Percentiles rank a stretch among this genome's conserved stretches.
Conservation (phyloP, 2,797 vertebrate genomes). For the Zalophus californianus region DNA sequence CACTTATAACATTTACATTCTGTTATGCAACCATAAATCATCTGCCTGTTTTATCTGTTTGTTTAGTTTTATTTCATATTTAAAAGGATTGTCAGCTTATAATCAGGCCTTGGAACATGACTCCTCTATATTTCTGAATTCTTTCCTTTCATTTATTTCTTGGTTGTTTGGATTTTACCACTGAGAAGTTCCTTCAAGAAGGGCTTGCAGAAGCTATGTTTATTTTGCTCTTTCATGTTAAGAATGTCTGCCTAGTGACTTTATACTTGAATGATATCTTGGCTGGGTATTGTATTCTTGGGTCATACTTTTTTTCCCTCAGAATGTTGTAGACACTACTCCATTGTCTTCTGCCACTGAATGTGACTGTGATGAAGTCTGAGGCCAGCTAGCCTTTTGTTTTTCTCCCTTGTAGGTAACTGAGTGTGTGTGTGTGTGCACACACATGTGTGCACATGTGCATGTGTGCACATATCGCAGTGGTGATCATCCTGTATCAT, state of each 20-base stretch:
- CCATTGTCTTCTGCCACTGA: slow-evolving; percentile 28
- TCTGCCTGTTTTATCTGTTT: slow-evolving; percentile 13
- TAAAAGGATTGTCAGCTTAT: background rate
- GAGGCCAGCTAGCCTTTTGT: background rate
- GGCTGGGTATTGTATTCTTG: background rate
- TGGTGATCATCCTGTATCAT: background rate
- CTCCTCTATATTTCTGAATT: slow-evolving; percentile 43
- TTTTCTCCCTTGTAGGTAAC: slow-evolving; percentile 31
- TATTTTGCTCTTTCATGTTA: slow-evolving; percentile 35
- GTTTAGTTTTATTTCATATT: slow-evolving; percentile 45
- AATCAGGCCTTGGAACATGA: background rate
- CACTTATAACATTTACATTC: slow-evolving; percentile 29
- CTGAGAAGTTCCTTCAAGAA: slow-evolving; percentile 41
- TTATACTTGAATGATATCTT: slow-evolving; percentile 12
- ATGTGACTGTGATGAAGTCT: slow-evolving; percentile 46
- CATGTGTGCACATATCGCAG: background rate
- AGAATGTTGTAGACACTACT: slow-evolving; percentile 20
- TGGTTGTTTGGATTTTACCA: slow-evolving; percentile 28
- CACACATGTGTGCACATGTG: background rate
- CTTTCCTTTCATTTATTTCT: slow-evolving; percentile 53
- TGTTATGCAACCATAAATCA: slow-evolving; percentile 15
- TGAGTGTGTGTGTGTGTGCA: background rate
- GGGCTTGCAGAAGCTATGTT: background rate
- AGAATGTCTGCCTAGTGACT: slow-evolving; percentile 19
- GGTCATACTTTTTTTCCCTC: slow-evolving; percentile 22